Conservation (phyloP, 2,797 vertebrate species). For the Pantherophis vulpinus region DNA sequence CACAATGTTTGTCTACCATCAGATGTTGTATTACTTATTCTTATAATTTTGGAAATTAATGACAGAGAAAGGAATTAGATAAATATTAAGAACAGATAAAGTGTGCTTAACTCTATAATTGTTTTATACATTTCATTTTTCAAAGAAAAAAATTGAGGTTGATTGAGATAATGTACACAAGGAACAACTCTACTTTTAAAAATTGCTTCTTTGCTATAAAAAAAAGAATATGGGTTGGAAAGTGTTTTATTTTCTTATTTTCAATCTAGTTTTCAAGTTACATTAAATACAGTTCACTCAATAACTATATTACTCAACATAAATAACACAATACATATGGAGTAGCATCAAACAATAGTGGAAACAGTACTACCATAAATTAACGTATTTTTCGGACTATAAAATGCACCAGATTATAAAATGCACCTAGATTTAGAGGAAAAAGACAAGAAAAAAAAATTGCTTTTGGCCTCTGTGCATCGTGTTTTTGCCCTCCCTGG, state of each 20-base stretch:
- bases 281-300: background rate
- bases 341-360: background rate
- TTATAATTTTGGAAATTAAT: background rate
- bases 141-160: background rate
- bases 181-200: background rate
- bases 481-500: too few relatives aligned
- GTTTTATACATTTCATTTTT: background rate
- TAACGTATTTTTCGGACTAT: background rate
- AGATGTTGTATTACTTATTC: background rate
- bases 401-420: too few relatives aligned
- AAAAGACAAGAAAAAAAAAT: too few relatives aligned
- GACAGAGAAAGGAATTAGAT: background rate
- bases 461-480: too few relatives aligned
- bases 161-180: background rate
- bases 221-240: background rate
- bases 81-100: background rate
- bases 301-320: background rate
- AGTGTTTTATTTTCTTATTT: background rate
- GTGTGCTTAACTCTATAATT: background rate
- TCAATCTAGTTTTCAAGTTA: background rate
- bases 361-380: background rate
- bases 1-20: background rate
- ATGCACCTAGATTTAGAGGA: too few relatives aligned
- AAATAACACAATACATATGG: background rate
- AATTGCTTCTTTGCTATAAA: background rate